phyloP scores from a whole-genome alignment of 2,113 vertebrate genomes.

The Marmota monax region DNA sequence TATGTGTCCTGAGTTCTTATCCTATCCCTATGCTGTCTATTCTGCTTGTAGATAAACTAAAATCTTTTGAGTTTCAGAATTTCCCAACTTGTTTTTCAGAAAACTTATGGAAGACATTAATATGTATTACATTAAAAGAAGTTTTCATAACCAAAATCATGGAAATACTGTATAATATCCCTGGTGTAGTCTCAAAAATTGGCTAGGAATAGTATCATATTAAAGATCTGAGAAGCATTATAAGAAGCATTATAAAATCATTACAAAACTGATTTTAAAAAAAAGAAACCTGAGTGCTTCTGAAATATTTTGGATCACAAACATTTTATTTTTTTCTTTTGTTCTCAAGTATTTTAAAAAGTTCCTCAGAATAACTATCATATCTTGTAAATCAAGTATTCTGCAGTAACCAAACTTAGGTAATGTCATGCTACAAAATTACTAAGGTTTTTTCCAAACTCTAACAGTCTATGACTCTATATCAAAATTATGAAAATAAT shows the following conservation, averaged over 20 bases:
- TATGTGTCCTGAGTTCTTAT: neutral
- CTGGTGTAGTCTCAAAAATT: neutral
- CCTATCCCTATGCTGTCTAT: neutral
- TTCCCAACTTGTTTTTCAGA: conserved; percentile 15
- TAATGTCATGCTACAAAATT: neutral
- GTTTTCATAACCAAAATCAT: neutral
- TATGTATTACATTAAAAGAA: neutral
- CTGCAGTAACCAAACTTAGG: neutral
- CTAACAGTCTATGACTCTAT: neutral
- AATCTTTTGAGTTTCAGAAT: neutral
- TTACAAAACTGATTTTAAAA: neutral
- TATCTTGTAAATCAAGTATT: neutral
- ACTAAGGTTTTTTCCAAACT: neutral
- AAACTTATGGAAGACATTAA: neutral
- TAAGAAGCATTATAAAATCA: neutral
- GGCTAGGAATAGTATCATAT: neutral
- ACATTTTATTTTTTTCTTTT: neutral
- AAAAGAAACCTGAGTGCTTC: neutral
- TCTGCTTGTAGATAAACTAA: neutral
- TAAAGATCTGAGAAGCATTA: neutral
- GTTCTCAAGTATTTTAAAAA: neutral
- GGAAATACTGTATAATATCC: neutral
- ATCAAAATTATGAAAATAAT: conserved; percentile 38
- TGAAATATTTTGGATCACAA: neutral
- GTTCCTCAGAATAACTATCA: neutral